Conservation (phyloP, 2,797 vertebrate species). For the Notamacropus eugenii region DNA sequence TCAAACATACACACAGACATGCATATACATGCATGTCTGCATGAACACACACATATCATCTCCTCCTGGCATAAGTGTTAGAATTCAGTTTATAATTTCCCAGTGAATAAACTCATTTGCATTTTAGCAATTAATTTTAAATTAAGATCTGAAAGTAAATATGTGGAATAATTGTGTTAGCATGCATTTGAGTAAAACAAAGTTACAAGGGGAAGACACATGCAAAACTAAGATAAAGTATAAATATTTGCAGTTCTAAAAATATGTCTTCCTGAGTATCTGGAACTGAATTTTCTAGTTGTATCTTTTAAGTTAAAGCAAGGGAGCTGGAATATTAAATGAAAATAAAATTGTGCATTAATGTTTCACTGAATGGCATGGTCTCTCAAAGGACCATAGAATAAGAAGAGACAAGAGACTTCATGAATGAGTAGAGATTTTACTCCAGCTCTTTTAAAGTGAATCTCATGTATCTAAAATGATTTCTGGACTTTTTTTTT, state of each 20-base stretch:
- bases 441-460: neutral
- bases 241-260: neutral
- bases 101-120: too few species aligned
- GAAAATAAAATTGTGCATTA: neutral
- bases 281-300: neutral
- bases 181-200: neutral
- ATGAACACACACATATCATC: too few species aligned
- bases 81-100: too few species aligned
- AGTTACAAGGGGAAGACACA: neutral
- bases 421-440: neutral
- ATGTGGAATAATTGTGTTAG: accelerated
- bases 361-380: neutral
- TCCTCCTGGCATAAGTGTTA: too few species aligned
- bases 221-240: neutral
- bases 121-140: neutral
- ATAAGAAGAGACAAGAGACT: neutral
- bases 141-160: neutral
- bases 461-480: neutral
- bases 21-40: neutral
- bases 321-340: neutral
- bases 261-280: neutral
- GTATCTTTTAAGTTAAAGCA: slow-evolving; percentile 12
- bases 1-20: neutral
- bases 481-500: neutral
- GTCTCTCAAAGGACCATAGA: neutral